phyloP scores from a whole-genome alignment of 2,888 invertebrate species.

The Drosophila nigricruria region DNA sequence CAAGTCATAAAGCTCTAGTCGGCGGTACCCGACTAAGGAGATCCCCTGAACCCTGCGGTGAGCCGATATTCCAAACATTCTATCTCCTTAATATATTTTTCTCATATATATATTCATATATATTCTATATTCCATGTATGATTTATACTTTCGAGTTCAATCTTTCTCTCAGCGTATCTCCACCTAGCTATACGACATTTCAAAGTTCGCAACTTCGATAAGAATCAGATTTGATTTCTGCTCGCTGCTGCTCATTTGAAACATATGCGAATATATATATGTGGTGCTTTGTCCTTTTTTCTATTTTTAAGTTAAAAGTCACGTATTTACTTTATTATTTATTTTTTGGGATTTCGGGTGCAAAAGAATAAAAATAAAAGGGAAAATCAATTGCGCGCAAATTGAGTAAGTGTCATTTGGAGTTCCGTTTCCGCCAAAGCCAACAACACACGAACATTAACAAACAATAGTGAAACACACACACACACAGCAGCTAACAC shows the following conservation, averaged over 20 bases:
- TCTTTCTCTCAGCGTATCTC: neutral
- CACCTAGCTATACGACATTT: neutral
- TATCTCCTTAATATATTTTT: no score
- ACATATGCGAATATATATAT: slow-evolving; percentile 12
- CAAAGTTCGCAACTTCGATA: neutral
- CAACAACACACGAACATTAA: slow-evolving; percentile 54
- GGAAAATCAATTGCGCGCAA: slow-evolving; percentile 67
- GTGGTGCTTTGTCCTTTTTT: slow-evolving; percentile 23
- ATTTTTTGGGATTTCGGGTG: slow-evolving; percentile 23
- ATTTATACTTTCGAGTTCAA: neutral
- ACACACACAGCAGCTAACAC: slow-evolving; percentile 11
- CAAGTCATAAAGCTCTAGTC: no score
- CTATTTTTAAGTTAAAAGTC: slow-evolving; percentile 65
- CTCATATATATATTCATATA: no score
- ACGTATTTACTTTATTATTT: slow-evolving; percentile 50
- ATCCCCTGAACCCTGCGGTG: no score
- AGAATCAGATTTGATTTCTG: slow-evolving; percentile 5
- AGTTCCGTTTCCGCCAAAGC: slow-evolving; percentile 59
- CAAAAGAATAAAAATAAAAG: slow-evolving; percentile 18
- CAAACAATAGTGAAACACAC: slow-evolving; percentile 69
- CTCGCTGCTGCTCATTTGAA: slow-evolving; percentile 26
- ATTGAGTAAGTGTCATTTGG: slow-evolving; percentile 73
- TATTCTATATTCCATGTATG: neutral
- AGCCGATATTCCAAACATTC: no score
- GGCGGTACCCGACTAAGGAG: no score